Conservation (phyloP, 2,113 vertebrate species). For the Sarotherodon lohbergeri region DNA sequence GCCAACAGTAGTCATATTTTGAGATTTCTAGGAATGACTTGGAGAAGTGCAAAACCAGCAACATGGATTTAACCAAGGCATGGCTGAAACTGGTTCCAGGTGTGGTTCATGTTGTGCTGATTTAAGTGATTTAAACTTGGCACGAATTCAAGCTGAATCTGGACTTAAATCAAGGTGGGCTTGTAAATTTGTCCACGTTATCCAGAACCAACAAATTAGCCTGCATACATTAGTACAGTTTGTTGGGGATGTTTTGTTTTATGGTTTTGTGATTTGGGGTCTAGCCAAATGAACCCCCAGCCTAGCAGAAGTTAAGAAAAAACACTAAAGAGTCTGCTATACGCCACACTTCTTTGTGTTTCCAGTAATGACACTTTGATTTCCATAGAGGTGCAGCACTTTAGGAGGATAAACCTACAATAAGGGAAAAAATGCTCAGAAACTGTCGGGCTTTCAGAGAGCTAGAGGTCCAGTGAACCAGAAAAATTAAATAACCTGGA, state of each 20-base stretch:
- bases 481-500: not conserved
- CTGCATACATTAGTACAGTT: not conserved
- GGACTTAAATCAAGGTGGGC: not conserved
- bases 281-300: not conserved
- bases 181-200: accelerated
- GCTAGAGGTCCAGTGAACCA: not conserved
- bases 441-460: accelerated
- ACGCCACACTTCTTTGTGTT: not conserved
- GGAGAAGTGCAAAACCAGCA: not conserved
- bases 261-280: not conserved
- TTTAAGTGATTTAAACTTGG: not conserved
- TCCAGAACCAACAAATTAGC: not conserved
- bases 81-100: not conserved
- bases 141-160: not conserved
- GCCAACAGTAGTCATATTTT: not conserved
- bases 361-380: not conserved
- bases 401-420: not conserved
- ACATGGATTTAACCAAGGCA: not conserved
- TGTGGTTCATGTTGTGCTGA: not conserved
- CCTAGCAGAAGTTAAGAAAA: not conserved
- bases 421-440: not conserved
- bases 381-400: not conserved
- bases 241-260: not conserved
- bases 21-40: not conserved
- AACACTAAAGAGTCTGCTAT: accelerated